Base-by-base conservation (phyloP, 2,888 invertebrate genomes). In the Latrodectus elegans region DNA sequence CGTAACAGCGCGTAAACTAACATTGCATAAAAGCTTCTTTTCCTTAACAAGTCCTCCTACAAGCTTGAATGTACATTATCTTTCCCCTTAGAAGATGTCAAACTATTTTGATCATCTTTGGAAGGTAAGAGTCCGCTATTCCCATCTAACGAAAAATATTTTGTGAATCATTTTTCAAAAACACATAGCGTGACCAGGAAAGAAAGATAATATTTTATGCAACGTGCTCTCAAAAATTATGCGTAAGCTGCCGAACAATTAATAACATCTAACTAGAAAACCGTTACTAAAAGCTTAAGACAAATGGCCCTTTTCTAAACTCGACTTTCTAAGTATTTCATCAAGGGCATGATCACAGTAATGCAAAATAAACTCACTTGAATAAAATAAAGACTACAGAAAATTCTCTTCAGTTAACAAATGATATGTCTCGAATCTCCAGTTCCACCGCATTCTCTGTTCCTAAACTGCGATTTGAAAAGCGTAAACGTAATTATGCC, bases 141-240 rank as follows among this genome's bases (percentile, higher is more conserved):
- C 10, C 60, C n/a, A 60, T n/a, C 60, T 60, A 60, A 11, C 60
- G 6, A 60, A 60, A 60, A 53, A 60, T 71, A 38, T 38, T 17
- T 71, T 17, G 22, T 55, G 4, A 38, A 72, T 73, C 80, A 80
- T 80, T 80, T 80, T 80, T 80, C 80, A 80, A 52, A 80, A 52
- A 51, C 77, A 67, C 65, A 14, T 80, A 80, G 80, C 80, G 80
- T 80, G 80, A 80, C 80, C 80, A 80, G 49, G 51, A 22, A 53
- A 26, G 72, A 52, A 77, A 80, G 80, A 80, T 80, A 80, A 80
- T 72, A 73, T 73, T 72, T 72, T 72, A 73, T 64, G 52, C 72
- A 51, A 79, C 65, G 1, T 15, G 72, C 64, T 22, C 60, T 72
- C 55, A 80, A 72, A 80, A 72, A 53, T n/a, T 53, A 73, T 76